Base-by-base conservation (phyloP, 2,888 invertebrate genomes). In the Pseudanteris insignis region DNA sequence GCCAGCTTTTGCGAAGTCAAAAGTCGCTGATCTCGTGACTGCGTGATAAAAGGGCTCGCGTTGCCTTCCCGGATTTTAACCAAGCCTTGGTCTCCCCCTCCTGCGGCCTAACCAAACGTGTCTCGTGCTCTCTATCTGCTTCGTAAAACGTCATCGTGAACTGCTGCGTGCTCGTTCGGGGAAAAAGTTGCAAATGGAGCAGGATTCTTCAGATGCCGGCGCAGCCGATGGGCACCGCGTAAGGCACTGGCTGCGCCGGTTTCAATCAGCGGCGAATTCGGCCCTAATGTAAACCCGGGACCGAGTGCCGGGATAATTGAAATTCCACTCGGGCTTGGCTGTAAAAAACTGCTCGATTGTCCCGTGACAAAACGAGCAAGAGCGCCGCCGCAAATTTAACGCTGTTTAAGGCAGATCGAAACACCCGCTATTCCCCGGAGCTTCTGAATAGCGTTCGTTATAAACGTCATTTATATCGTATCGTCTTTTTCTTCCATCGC, bases 101-200 rank as follows among this genome's bases (percentile, higher is more conserved):
- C 26, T n/a, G 9, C 9, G 25, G 33, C 33, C 32, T 12, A n/a
- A n/a, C n/a, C n/a, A n/a, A n/a, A n/a, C n/a, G n/a, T n/a, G n/a
- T n/a, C n/a, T n/a, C n/a, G n/a, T n/a, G 30, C 21, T 28, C 46
- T n/a, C 8, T 26, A n/a, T 26, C 9, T 14, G 13, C 32, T 53
- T 59, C 53, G 37, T 26, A n/a, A 30, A 30, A 37, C 26, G 14
- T 28, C 43, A 24, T 30, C 37, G 25, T 11, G 11, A 18, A 33
- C 33, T 50, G 46, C 54, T 28, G 32, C 46, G 58, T 58, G 54
- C 46, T 36, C 24, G 37, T 34, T 50, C 44, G 24, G 34, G 24
- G 54, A 63, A 63, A 63, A 63, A 59, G 43, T 46, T 34, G 10
- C 28, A 55, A 59, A 58, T 50, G 40, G 58, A 44, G 24, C 57